Evolutionary conservation across 2,888 invertebrate genomes (phyloP), one percentile per base, ranked within the genome.

Genomic region (Pseudeuparius sepicola): DNA sequence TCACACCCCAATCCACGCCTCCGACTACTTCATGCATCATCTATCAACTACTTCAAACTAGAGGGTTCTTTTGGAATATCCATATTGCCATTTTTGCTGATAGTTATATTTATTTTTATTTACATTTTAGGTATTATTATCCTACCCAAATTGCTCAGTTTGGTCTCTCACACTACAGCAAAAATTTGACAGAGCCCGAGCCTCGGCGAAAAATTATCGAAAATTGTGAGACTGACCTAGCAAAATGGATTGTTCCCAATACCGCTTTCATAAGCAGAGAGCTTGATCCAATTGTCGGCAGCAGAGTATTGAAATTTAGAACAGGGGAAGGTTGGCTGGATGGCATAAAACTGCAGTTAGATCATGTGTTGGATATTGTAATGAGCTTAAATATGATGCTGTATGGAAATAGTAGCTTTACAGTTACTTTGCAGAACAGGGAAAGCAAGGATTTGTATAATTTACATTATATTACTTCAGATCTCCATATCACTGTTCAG

Each of bases 91-190:
- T n/a, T n/a, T n/a, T n/a, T n/a, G n/a, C n/a, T n/a, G n/a, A n/a
- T n/a, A n/a, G n/a, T n/a, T n/a, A n/a, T n/a, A n/a, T n/a, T n/a
- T n/a, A n/a, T n/a, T n/a, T n/a, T n/a, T n/a, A n/a, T n/a, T n/a
- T n/a, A n/a, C n/a, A n/a, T n/a, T n/a, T n/a, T n/a, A n/a, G n/a
- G n/a, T 96, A 97, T 62, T 92, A 82, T 62, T 98, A 98, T 65
- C 94, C 97, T 0, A 97, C 94, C 2, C 97, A 98, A 66, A 94
- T 98, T 46, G 94, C 97, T 4, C 98, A 98, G 61, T 98, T 90
- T 60, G 98, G 92, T 0, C 64, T 98, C 36, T 89, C 94, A 6
- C 98, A 98, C 64, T 98, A 92, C 62, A 93, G 92, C 62, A 94
- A 96, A 62, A 86, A 89, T 61, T 64, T 94, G 9, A 85, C 84